phyloP scores from a whole-genome alignment of 2,113 vertebrate genomes.

The Hyperopisus bebe region DNA sequence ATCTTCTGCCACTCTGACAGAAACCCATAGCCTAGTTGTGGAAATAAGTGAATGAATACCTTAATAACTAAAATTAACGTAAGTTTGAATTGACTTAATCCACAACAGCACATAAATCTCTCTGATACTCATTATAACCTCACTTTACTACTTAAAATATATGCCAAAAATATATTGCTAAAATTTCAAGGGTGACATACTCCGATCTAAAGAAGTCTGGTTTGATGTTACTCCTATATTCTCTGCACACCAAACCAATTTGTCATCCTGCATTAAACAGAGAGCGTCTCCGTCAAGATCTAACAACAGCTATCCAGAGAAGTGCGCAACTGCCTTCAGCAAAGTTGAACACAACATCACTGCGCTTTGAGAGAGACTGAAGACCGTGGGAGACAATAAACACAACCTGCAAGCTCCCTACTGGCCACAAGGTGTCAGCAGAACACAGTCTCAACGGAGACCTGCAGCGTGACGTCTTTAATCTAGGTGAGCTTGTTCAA shows the following conservation, averaged over 20 bases:
- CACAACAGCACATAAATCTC: neutral
- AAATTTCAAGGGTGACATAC: neutral
- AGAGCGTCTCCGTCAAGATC: neutral
- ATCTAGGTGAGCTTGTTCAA: neutral
- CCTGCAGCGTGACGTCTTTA: neutral
- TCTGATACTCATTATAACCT: neutral
- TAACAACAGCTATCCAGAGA: neutral
- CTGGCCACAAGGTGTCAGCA: neutral
- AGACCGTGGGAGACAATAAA: neutral
- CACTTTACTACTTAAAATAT: neutral
- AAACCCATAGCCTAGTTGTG: neutral
- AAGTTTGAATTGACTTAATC: neutral
- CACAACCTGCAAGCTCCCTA: neutral
- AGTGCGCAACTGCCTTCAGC: neutral
- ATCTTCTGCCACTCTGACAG: neutral
- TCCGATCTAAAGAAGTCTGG: neutral
- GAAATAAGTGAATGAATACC: neutral
- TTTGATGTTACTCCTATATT: neutral
- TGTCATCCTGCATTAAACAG: neutral
- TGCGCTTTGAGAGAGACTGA: neutral
- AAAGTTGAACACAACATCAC: neutral
- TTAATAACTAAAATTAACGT: neutral
- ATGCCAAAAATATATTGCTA: neutral
- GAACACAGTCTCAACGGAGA: neutral
- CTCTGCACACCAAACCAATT: neutral